These are phyloP conservation scores for Cerastis leucographa DNA, from an alignment of 2,888 invertebrate genomes.

Conservation along the genomic window DNA sequence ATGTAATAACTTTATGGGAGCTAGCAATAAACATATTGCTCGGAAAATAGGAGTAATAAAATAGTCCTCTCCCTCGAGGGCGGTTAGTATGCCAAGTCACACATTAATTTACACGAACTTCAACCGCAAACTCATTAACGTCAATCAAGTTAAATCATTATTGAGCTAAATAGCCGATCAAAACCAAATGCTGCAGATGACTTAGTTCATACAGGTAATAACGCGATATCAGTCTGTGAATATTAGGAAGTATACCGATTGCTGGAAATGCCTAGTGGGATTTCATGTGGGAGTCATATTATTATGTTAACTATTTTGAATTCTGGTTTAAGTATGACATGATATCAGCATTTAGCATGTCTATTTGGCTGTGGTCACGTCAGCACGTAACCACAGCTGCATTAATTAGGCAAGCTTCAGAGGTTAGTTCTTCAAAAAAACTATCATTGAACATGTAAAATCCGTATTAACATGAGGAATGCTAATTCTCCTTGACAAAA, in stretches of 20 bases:
- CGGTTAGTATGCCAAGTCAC: not conserved
- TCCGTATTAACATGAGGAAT: slow-evolving; percentile 91
- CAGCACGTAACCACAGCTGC: not conserved
- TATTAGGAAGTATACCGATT: not conserved
- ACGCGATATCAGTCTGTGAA: slow-evolving; percentile 7
- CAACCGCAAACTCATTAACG: not conserved
- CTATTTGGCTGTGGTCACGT: too few species aligned
- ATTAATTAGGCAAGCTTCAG: not conserved
- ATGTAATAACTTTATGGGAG: slow-evolving; percentile 5
- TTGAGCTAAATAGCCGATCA: not conserved
- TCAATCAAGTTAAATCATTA: slow-evolving; percentile 2
- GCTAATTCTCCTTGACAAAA: slow-evolving; percentile 91
- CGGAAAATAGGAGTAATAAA: not conserved
- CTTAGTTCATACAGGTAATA: not conserved
- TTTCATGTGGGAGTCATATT: not conserved
- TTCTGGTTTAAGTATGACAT: not conserved
- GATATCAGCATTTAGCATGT: not conserved
- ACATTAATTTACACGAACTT: not conserved
- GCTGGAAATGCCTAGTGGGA: not conserved
- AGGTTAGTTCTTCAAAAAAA: not conserved
- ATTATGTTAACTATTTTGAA: not conserved
- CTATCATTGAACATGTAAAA: slow-evolving; percentile 89
- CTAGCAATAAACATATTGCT: not conserved
- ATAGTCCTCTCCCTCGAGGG: not conserved
- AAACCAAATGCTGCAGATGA: not conserved